Percentiles rank a stretch among this genome's conserved stretches.
Conservation (phyloP, 2,888 invertebrate genomes). For the Scaptomyza cyrtandrae region DNA sequence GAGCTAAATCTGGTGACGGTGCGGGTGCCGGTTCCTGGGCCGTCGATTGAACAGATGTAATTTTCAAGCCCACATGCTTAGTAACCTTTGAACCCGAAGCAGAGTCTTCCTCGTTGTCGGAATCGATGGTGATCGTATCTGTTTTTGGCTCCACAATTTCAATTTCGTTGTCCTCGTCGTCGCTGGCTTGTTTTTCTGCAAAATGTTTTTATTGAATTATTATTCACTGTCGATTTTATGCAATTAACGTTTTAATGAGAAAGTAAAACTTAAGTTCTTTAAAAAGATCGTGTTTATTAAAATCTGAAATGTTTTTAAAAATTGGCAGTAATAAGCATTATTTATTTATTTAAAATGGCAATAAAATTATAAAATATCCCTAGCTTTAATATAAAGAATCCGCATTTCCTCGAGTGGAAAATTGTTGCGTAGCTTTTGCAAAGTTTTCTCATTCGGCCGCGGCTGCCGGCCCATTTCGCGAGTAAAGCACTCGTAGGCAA, state of each 20-base stretch:
- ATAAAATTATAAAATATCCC: not conserved
- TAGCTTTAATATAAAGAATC: slow-evolving; percentile 61
- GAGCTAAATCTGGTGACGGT: not conserved
- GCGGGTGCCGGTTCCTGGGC: slow-evolving; percentile 5
- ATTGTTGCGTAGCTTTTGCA: slow-evolving; percentile 72
- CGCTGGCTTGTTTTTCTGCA: slow-evolving; percentile 83
- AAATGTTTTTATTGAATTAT: slow-evolving; percentile 13
- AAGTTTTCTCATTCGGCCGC: slow-evolving; percentile 58
- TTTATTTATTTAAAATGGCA: slow-evolving; percentile 29
- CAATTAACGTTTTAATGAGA: not conserved
- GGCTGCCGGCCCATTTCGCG: slow-evolving; percentile 73
- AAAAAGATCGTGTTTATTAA: slow-evolving; percentile 36
- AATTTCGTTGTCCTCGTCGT: slow-evolving; percentile 84
- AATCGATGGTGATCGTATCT: slow-evolving; percentile 83
- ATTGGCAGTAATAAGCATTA: slow-evolving; percentile 17
- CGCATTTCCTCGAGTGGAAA: slow-evolving; percentile 79
- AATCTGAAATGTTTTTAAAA: slow-evolving; percentile 22
- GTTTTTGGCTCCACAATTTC: slow-evolving; percentile 84
- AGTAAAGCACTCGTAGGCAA: slow-evolving; percentile 75
- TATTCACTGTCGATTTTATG: not conserved
- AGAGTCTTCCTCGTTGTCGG: slow-evolving; percentile 82
- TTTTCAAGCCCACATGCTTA: slow-evolving; percentile 34
- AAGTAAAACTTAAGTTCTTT: not conserved
- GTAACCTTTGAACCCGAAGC: slow-evolving; percentile 29
- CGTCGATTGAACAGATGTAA: slow-evolving; percentile 48